These are phyloP conservation scores for Amiota mariae DNA, from an alignment of 2,888 invertebrate genomes.

Conservation along the genomic window DNA sequence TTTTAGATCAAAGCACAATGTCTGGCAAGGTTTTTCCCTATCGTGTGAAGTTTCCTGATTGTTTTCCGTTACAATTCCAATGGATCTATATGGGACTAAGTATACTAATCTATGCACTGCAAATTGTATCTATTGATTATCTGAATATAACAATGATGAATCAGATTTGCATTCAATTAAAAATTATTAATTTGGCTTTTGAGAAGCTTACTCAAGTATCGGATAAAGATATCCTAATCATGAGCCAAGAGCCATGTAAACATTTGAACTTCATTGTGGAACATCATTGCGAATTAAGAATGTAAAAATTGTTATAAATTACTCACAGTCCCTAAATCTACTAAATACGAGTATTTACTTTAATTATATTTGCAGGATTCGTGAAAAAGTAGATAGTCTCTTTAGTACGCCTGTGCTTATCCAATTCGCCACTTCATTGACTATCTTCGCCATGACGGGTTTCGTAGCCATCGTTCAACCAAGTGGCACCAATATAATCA, in stretches of 20 bases:
- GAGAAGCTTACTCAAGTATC: conserved; percentile 38
- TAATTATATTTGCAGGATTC: conserved; percentile 39
- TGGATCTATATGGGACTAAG: conserved; percentile 48
- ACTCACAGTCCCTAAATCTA: neutral
- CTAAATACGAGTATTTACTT: neutral
- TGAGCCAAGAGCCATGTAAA: conserved; percentile 2
- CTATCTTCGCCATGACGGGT: conserved; percentile 53
- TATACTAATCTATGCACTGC: conserved; percentile 44
- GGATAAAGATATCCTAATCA: too few species aligned
- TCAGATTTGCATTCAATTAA: conserved; percentile 54
- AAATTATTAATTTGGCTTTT: conserved; percentile 51
- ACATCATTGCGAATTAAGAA: conserved; percentile 48
- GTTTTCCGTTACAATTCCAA: conserved; percentile 42
- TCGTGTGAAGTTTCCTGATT: conserved; percentile 45
- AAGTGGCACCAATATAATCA: conserved; percentile 41
- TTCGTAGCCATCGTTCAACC: conserved; percentile 50
- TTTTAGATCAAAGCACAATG: conserved; percentile 44
- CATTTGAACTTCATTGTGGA: conserved; percentile 42
- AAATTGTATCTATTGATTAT: conserved; percentile 53
- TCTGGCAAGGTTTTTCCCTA: conserved; percentile 52
- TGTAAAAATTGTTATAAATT: conserved; percentile 39
- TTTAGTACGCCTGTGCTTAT: conserved; percentile 49
- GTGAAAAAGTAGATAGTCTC: conserved; percentile 45
- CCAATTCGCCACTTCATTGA: conserved; percentile 52
- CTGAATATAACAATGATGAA: conserved; percentile 53